These are phyloP conservation scores for Villa cingulata DNA, from an alignment of 2,888 invertebrate species.

Conservation along the genomic window DNA sequence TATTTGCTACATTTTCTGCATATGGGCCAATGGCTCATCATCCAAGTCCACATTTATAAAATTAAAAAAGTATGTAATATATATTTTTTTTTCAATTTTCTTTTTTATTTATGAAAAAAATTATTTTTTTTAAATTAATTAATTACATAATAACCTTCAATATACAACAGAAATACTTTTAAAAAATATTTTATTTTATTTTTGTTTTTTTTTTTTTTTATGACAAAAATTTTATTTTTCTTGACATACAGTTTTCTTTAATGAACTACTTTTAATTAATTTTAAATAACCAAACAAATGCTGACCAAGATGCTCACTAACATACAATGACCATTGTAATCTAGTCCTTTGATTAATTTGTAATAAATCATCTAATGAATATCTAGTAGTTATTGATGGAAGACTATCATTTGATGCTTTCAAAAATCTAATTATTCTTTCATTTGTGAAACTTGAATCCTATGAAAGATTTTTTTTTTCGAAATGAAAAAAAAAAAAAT, in stretches of 20 bases:
- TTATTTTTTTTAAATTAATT: too few species aligned
- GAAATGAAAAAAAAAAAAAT: conserved; percentile 6
- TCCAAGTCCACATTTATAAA: too few species aligned
- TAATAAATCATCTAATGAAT: neutral
- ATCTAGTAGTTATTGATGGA: neutral
- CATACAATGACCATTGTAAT: conserved; percentile 24
- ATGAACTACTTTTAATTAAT: conserved; percentile 17
- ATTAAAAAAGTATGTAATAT: too few species aligned
- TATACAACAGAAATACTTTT: too few species aligned
- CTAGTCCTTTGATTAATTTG: neutral
- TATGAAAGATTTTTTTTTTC: too few species aligned
- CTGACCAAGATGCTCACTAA: conserved; percentile 27
- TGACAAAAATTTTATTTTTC: neutral
- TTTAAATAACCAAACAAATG: conserved; percentile 29
- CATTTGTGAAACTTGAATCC: conserved; percentile 26
- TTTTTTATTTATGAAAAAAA: too few species aligned
- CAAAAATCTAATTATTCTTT: conserved; percentile 29
- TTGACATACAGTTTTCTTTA: neutral
- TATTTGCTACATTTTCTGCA: too few species aligned
- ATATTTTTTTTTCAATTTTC: too few species aligned
- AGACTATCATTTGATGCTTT: conserved; percentile 18
- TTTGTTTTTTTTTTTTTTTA: neutral
- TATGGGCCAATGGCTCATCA: too few species aligned
- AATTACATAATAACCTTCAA: too few species aligned
- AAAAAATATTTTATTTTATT: too few species aligned